phyloP scores from a whole-genome alignment of 2,797 vertebrate species.

The Coregonus sp. region DNA sequence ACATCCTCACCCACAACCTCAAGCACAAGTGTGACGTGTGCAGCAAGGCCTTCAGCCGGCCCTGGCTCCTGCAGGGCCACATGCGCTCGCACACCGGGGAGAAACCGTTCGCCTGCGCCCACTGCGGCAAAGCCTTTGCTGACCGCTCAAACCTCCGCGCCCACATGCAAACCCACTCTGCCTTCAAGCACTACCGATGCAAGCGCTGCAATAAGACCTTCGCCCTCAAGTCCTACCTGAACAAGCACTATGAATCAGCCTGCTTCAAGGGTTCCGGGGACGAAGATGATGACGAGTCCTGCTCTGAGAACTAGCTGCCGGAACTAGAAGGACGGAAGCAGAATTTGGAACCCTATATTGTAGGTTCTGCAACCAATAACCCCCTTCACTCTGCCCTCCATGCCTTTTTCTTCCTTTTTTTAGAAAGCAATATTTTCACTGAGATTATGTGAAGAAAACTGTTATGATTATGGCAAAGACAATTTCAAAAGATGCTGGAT shows the following conservation, averaged over 20 bases:
- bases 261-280: conserved; percentile 93
- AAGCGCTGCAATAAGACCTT: conserved; percentile 98
- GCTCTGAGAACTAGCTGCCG: conserved; percentile 77
- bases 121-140: conserved; percentile 97
- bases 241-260: conserved; percentile 99
- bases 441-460: conserved; percentile 79
- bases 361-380: conserved; percentile 69
- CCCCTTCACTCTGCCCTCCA: conserved; percentile 72
- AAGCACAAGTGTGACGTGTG: conserved; percentile 98
- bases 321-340: conserved; percentile 39
- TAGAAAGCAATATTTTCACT: conserved; percentile 89
- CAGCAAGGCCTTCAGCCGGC: conserved; percentile 96
- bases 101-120: conserved; percentile 96
- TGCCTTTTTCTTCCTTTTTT: conserved; percentile 80
- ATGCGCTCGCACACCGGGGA: conserved; percentile 97
- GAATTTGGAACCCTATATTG: conserved; percentile 54
- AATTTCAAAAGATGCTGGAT: conserved; percentile 86
- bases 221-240: conserved; percentile 98
- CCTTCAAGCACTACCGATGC: conserved; percentile 99
- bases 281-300: conserved; percentile 89
- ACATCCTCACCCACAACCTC: conserved; percentile 96
- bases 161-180: conserved; percentile 99
- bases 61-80: conserved; percentile 97
- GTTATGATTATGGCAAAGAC: conserved; percentile 80
- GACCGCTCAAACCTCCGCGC: conserved; percentile 98